phyloP scores from a whole-genome alignment of 1,140 invertebrate species.

The Rhysida immarginata region DNA sequence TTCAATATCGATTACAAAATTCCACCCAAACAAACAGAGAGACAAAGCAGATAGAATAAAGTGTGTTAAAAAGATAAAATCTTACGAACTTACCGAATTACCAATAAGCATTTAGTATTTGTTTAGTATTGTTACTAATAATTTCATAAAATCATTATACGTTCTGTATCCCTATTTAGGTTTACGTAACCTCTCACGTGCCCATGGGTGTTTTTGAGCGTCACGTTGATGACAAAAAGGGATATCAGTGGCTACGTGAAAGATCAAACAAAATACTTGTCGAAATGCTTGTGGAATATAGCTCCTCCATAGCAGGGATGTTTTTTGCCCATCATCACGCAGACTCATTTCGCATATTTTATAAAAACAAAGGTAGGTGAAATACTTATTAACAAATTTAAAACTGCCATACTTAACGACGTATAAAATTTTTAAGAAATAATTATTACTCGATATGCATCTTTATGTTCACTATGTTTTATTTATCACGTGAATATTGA shows the following conservation, averaged over 20 bases:
- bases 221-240: conserved; percentile 37
- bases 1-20: too few relatives aligned
- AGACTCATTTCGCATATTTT: conserved; percentile 72
- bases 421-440: too few relatives aligned
- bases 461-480: too few relatives aligned
- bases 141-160: conserved; percentile 16
- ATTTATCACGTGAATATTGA: too few relatives aligned
- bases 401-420: too few relatives aligned
- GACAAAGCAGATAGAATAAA: conserved; percentile 49
- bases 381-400: too few relatives aligned
- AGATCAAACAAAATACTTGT: conserved; percentile 39
- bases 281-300: conserved; percentile 49
- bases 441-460: too few relatives aligned
- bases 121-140: background rate
- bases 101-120: too few relatives aligned
- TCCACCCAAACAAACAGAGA: too few relatives aligned
- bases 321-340: conserved; percentile 85
- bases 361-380: conserved; percentile 54
- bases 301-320: conserved; percentile 67
- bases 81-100: too few relatives aligned
- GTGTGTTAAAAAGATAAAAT: too few relatives aligned
- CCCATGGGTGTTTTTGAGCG: conserved; percentile 73
- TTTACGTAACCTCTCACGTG: conserved; percentile 75
- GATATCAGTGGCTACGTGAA: conserved; percentile 22
- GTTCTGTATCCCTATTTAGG: conserved; percentile 39